Conservation (phyloP, 2,888 invertebrate genomes). For the Hecatera dysodea region DNA sequence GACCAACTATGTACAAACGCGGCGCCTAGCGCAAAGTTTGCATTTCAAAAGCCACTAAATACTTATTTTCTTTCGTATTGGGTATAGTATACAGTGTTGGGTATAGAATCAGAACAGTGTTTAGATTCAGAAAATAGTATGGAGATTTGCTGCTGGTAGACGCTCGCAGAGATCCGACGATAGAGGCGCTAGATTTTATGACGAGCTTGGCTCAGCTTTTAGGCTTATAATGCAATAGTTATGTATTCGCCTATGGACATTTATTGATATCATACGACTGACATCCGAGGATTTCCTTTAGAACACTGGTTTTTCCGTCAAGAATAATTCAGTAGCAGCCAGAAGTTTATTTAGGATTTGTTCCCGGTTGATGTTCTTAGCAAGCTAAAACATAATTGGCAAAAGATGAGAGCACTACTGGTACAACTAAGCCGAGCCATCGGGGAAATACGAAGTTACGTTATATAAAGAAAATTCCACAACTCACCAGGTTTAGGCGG, state of each 20-base stretch:
- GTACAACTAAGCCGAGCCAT: neutral
- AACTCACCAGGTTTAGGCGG: slow-evolving; percentile 94
- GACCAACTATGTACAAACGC: slow-evolving; percentile 3
- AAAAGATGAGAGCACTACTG: neutral
- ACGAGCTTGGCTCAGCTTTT: too few species aligned
- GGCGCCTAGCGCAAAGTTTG: neutral
- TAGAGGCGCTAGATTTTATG: neutral
- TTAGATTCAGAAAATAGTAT: neutral
- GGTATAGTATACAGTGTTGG: too few species aligned
- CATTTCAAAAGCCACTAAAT: slow-evolving; percentile 16
- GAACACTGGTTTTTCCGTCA: neutral
- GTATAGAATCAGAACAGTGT: neutral
- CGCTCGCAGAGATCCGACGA: neutral
- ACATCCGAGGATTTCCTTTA: neutral
- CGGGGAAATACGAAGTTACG: neutral
- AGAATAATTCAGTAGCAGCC: neutral
- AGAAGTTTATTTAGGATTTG: neutral
- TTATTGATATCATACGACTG: neutral
- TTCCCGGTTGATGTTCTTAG: neutral
- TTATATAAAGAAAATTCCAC: neutral
- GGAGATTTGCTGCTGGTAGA: neutral
- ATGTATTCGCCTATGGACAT: neutral
- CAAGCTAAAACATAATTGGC: neutral
- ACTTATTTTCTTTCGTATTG: slow-evolving; percentile 16
- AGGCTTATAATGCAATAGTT: neutral